Evolutionary conservation across 2,113 vertebrate genomes (phyloP), one percentile per base, ranked within the genome.

Genomic region (Muscicapa adusta): DNA sequence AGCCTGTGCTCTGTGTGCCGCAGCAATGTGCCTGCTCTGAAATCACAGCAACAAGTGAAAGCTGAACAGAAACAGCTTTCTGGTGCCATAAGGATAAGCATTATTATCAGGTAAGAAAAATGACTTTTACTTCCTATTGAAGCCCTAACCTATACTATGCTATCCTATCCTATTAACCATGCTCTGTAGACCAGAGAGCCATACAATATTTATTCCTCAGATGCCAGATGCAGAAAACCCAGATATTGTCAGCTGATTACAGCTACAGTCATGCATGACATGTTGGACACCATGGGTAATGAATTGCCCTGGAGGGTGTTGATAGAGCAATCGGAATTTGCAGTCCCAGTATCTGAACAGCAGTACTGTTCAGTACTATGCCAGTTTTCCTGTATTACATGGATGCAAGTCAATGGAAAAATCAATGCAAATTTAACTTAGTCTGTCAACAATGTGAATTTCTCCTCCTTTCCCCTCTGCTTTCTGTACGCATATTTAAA

Each of bases 391-490:
- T 50, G 29, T 48, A 42, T 58, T 78, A 16, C 31, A 45, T 4
- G 2, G 38, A 42, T 70, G 38, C 15, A 80, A 58, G 18, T 42
- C 47, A 57, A 71, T 62, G 48, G 17, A 67, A 91, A 89, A 45
- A 50, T 74, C 88, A 85, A 57, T 81, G 42, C 5, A 71, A 45
- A 81, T 81, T 24, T 74, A 12, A 54, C 26, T 79, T 50, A 36
- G 18, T 15, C 18, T 85, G 47, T n/a, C 4, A 3, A 26, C 29
- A 47, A 8, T 8, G 7, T 74, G 68, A 54, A 54, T 63, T 88
- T 18, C 11, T 84, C 5, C 7, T 65, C 45, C 34, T 40, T 2
- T 0, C 3, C 4, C 3, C 7, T 51, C 22, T 51, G 18, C 20
- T 62, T 84, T 74, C 38, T 51, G 16, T 62, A 16, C 10, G 10